Evolutionary conservation across 2,888 invertebrate genomes (phyloP), one percentile per base, ranked within the genome.

Genomic region (Lycocerus yunnanus): DNA sequence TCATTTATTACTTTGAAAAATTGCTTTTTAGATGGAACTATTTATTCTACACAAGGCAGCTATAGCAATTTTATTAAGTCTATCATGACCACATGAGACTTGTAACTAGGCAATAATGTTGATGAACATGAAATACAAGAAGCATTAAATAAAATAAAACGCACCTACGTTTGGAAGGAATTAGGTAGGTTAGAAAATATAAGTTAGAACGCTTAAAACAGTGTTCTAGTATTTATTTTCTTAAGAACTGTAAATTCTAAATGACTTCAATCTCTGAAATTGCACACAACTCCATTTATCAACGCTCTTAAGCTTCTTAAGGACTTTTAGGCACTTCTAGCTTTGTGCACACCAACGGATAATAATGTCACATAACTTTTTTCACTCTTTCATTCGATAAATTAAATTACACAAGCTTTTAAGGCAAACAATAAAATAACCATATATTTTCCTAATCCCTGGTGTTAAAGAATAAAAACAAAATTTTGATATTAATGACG

Each of bases 231-330:
- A 27, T 65, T 61, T 65, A 70, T 70, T 71, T 71, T 71, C 65
- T 27, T 58, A 66, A 58, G 63, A 21, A 59, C 66, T 71, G 71
- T 71, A 71, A 71, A 71, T 66, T 71, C 71, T 65, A 66, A 58
- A 66, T 58, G 71, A 61, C 71, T 66, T 60, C 71, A 71, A 71
- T 71, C 71, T 66, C 66, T 60, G 24, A 16, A 71, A 71, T 71
- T 20, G 71, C 27, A 15, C 68, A 59, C 68, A 21, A 59, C 59
- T 24, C 66, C 66, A 71, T 66, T 71, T 71, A 59, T 71, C 59
- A 71, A 60, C 58, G 58, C 59, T 66, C 65, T 66, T 71, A 66
- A 58, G 71, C 58, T 27, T 65, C 65, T 71, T 63, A 21, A 59
- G 66, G 66, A 71, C 11, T 66, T 71, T 71, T 66, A 58, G 59